Evolutionary conservation across 2,113 vertebrate species (phyloP).

Genomic region (human): DNA sequence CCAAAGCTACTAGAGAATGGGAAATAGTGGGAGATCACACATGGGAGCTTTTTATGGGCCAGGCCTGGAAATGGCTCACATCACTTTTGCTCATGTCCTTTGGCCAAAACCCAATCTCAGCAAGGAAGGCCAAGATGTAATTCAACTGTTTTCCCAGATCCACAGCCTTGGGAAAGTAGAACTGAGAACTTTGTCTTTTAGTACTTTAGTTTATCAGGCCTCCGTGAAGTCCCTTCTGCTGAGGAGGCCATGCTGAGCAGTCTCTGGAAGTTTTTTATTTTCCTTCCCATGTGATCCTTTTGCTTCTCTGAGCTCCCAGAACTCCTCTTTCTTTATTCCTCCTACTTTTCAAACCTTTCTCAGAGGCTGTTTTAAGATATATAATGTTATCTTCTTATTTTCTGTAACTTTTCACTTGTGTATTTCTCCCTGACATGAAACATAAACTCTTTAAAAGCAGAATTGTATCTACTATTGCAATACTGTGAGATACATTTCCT

Average conservation of each 20-base stretch:
- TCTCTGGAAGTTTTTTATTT: not conserved
- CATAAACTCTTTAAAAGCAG: not conserved
- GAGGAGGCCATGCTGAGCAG: not conserved
- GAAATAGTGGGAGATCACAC: not conserved
- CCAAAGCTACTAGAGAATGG: not conserved
- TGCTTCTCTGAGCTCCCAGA: not conserved
- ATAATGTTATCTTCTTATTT: not conserved
- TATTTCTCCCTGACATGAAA: not conserved
- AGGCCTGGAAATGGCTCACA: not conserved
- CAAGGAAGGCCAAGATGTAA: not conserved
- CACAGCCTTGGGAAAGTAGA: not conserved
- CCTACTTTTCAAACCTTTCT: not conserved
- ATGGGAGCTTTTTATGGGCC: not conserved
- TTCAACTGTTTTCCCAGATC: not conserved
- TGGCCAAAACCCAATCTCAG: not conserved
- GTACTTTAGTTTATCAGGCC: not conserved
- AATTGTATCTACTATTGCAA: not conserved
- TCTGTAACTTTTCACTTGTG: not conserved
- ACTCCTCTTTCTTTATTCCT: not conserved
- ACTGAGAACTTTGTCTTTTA: not conserved
- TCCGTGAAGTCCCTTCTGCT: not conserved
- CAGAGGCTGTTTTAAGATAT: not conserved
- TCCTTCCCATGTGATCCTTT: not conserved
- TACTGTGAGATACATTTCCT: not conserved
- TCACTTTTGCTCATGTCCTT: not conserved